Conservation (phyloP, 2,797 vertebrate species). For the Centroberyx gerrardi region DNA sequence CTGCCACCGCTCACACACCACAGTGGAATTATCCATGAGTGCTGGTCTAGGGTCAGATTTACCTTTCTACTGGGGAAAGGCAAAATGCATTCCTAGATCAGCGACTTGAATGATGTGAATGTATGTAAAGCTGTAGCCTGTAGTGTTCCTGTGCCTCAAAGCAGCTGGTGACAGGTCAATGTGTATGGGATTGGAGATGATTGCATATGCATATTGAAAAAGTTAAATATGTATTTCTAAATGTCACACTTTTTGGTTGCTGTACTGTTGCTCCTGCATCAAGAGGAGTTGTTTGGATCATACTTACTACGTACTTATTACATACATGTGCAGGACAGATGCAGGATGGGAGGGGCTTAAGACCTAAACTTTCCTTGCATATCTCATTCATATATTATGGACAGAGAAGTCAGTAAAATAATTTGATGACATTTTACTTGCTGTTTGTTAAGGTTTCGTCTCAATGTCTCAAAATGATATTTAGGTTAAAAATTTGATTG, state of each 20-base stretch:
- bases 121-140: background rate
- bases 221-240: conserved; percentile 7
- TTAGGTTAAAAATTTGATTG: no score
- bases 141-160: conserved; percentile 25
- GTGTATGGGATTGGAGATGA: background rate
- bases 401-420: no score
- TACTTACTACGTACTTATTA: no score
- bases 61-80: no score
- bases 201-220: background rate
- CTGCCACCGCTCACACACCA: conserved; percentile 21
- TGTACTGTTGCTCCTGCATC: background rate
- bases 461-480: no score
- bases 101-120: background rate
- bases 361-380: no score
- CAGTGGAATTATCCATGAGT: background rate
- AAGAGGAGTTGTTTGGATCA: no score
- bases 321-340: no score
- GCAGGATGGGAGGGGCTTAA: no score
- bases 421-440: no score
- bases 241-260: background rate
- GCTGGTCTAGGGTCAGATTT: conserved; percentile 28
- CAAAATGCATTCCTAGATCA: conserved; percentile 13
- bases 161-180: conserved; percentile 18
- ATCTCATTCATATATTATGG: no score
- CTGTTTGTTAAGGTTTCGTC: no score